Base-by-base conservation (phyloP, 2,888 invertebrate species). In the Ichneumoninae sp. region DNA sequence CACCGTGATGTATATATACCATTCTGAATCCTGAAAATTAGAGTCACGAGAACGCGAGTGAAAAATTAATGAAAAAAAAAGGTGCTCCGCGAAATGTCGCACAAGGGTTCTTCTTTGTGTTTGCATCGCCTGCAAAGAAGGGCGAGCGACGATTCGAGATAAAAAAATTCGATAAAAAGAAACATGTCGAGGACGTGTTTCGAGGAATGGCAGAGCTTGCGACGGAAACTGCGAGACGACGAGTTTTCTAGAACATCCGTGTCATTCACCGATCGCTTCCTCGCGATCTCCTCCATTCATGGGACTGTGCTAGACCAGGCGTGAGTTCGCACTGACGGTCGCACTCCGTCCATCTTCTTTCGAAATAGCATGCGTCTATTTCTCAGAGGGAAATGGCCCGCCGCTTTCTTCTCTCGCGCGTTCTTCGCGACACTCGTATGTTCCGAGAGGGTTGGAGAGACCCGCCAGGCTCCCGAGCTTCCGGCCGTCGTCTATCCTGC, bases 231-330 rank as follows among this genome's bases (percentile, higher is more conserved):
- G 16, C 33, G 66, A 66, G 66, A 33, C 22, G 50, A 0, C 16
- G 33, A 44, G 30, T 44, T 60, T 36, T 62, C 50, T 22, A 33
- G 33, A 65, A 66, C 52, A 66, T 75, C 75, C 75, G 76, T 68
- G 76, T 76, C 76, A 76, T 76, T 76, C 66, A 54, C 76, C 54
- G 66, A 75, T 65, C 75, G 75, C 62, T 75, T 65, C 50, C 66
- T 66, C 40, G 36, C 66, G 66, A 68, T 76, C 52, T 76, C 76
- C 30, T 66, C 66, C 40, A 54, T 76, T 76, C 36, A 68, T 8
- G 26, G 36, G 40, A 3, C 40, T 19, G 36, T 33, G n/a, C 54
- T 16, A 52, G 54, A n/a, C 52, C 44, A 22, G 52, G n/a, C 44
- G 33, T 26, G 19, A 30, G n/a, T 54, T 40, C 40, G 8, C 52